phyloP scores from a whole-genome alignment of 2,797 vertebrate genomes.

The Spea hammondii region DNA sequence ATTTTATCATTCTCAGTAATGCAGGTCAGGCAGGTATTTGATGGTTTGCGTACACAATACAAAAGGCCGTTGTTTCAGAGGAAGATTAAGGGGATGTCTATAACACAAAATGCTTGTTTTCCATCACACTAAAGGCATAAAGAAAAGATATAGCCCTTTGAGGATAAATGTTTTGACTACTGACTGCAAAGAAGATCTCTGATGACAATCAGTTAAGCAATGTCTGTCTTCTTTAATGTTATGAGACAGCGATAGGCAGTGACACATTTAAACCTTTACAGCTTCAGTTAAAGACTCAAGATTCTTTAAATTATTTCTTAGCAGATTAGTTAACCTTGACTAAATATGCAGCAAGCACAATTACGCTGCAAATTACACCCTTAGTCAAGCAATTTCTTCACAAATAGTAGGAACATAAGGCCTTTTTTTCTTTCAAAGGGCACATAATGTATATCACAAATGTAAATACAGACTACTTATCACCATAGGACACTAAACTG shows the following conservation, averaged over 20 bases:
- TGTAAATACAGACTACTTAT: too few relatives aligned
- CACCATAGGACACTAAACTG: too few relatives aligned
- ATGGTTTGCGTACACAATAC: not conserved
- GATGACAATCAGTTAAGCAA: slow-evolving; percentile 24
- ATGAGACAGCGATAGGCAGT: not conserved
- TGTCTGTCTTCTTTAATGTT: slow-evolving; percentile 11
- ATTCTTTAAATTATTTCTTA: slow-evolving; percentile 9
- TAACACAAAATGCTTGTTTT: slow-evolving; percentile 11
- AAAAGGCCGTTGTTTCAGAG: slow-evolving; percentile 7
- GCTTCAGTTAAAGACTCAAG: not conserved
- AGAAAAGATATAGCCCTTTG: not conserved
- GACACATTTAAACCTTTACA: slow-evolving; percentile 16
- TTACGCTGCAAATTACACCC: not conserved
- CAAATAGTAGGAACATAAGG: slow-evolving; percentile 8
- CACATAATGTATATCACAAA: too few relatives aligned
- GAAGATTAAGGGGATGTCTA: slow-evolving; percentile 5
- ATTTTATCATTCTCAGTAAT: too few relatives aligned
- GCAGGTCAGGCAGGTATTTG: too few relatives aligned
- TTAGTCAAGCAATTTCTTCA: slow-evolving; percentile 11
- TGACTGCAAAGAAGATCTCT: slow-evolving; percentile 4
- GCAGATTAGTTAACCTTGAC: slow-evolving; percentile 20
- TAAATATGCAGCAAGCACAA: slow-evolving; percentile 1
- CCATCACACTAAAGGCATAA: not conserved
- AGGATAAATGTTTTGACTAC: slow-evolving; percentile 25
- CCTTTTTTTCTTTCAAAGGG: too few relatives aligned